Base-by-base conservation (phyloP, 1,140 invertebrate genomes). In the Drosophila erecta region DNA sequence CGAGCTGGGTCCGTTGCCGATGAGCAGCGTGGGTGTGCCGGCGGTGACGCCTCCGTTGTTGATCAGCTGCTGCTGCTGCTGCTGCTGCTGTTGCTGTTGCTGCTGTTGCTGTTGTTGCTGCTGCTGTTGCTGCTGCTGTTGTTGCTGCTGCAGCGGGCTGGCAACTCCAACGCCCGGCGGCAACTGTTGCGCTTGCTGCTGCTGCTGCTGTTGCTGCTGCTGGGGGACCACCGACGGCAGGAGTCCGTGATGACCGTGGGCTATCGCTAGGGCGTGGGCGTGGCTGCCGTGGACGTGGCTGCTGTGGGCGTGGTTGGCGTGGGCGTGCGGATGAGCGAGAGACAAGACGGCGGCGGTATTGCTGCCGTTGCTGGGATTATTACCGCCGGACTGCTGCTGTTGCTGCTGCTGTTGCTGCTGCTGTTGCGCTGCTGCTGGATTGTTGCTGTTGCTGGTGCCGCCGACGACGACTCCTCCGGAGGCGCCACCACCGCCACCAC, bases 401-500 rank as follows among this genome's bases (percentile, higher is more conserved):
- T 77, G 69, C 2, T 79, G 58, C 0, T 73, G 73, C 7, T 71
- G 76, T 0, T 65, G 66, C 38, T 70, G 44, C 11, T 70, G 55
- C 4, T 75, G 60, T 20, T 59, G 43, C 27, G 60, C n/a, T 76
- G 65, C 41, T 79, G 50, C 65, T 75, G 20, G 41, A 67, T 17
- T 72, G 47, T 10, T 72, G 50, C n/a, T 72, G 66, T 12, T 54
- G 58, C 24, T 80, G 50, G 59, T 76, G 76, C 81, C 81, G 90
- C 84, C 90, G 92, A 93, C 92, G 86, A 93, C 90, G 58, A 81
- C 91, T 64, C 77, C 86, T 80, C 85, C 87, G 84, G 84, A 91
- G 86, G 90, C 74, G 92, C 92, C 92, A 35, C 79, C 84, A 70
- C 60, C 81, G 62, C 76, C 90, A 79, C 78, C 84, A 70, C 60